Evolutionary conservation across 1,140 invertebrate genomes (phyloP).

Genomic region (Tyrophagus putrescentiae): DNA sequence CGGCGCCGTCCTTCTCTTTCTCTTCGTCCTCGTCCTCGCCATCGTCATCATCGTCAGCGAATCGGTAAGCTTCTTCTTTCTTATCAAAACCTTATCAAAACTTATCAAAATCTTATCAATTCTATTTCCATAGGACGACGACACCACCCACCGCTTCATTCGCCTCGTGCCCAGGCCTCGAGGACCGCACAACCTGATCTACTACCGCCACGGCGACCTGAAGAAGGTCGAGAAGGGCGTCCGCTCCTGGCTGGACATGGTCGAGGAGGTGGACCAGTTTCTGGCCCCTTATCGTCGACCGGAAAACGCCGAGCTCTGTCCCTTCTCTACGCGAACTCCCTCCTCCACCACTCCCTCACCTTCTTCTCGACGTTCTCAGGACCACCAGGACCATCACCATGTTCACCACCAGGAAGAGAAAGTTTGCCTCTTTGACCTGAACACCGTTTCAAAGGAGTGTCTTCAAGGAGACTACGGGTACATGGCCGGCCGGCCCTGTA

Average conservation of each 20-base stretch:
- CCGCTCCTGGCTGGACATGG: conserved; percentile 24
- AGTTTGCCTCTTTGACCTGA: conserved; percentile 19
- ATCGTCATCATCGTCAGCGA: neutral
- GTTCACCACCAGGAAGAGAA: conserved; percentile 3
- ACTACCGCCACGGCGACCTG: conserved; percentile 24
- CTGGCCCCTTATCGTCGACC: conserved; percentile 19
- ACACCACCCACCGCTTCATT: conserved; percentile 12
- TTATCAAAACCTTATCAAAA: neutral
- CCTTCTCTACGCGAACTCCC: neutral
- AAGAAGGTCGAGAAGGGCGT: conserved; percentile 20
- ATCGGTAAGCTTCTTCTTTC: too few species aligned
- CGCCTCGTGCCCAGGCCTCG: conserved; percentile 22
- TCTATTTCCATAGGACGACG: conserved; percentile 8
- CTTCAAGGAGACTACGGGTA: conserved; percentile 16
- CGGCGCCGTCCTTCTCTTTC: neutral
- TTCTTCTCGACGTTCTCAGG: too few species aligned
- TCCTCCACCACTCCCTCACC: neutral
- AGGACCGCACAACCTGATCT: conserved; percentile 24
- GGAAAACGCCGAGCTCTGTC: conserved; percentile 1
- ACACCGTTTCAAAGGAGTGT: conserved; percentile 18
- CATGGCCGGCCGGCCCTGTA: conserved; percentile 15
- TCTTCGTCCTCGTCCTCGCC: neutral
- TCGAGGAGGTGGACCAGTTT: conserved; percentile 22
- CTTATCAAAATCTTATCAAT: neutral
- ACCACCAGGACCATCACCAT: neutral